phyloP scores from a whole-genome alignment of 2,888 invertebrate genomes.

The Acholoe squamosa region DNA sequence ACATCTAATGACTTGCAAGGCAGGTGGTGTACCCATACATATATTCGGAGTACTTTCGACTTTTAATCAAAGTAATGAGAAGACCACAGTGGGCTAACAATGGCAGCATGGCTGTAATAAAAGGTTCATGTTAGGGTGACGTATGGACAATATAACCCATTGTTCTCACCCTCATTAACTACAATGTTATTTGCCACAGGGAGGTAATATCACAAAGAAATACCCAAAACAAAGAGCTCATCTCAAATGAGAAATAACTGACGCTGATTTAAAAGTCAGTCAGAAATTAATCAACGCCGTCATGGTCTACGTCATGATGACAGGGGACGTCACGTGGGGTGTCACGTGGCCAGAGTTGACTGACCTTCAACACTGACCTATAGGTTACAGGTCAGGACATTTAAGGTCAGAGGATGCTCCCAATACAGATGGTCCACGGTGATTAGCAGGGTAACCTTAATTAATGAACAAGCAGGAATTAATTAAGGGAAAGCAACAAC shows the following conservation, averaged over 20 bases:
- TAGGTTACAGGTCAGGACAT: background rate
- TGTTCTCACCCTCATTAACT: background rate
- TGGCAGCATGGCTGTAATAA: no score
- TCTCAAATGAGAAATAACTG: no score
- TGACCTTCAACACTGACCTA: background rate
- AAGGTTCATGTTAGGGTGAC: no score
- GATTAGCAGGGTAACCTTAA: background rate
- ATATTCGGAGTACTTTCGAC: no score
- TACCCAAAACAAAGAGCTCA: no score
- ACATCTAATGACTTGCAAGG: no score
- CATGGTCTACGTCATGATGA: background rate
- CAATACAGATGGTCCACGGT: background rate
- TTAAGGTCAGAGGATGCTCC: background rate
- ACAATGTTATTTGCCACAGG: background rate
- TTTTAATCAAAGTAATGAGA: no score
- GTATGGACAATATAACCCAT: background rate
- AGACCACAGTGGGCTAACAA: no score
- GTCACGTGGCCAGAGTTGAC: background rate
- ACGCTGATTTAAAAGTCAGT: background rate
- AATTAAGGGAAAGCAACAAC: conserved; percentile 28
- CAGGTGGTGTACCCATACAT: no score
- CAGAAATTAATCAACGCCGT: background rate
- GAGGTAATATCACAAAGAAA: background rate
- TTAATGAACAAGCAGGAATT: conserved; percentile 12
- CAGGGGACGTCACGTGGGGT: conserved; percentile 28